These are phyloP conservation scores for Euleptes europaea DNA, from an alignment of 2,113 vertebrate genomes.

Conservation along the genomic window DNA sequence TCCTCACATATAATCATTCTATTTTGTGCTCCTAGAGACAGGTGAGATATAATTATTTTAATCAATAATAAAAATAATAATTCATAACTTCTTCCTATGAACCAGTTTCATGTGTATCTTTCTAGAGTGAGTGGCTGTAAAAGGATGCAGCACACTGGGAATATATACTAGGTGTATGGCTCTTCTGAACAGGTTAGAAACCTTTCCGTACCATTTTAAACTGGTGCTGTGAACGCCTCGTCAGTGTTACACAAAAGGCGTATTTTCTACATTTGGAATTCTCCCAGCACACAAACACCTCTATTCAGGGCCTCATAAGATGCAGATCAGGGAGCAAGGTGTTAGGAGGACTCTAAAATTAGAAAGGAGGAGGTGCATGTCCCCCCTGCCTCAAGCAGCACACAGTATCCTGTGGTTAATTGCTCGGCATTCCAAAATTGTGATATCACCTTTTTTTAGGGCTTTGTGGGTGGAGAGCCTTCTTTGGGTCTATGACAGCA, in stretches of 20 bases:
- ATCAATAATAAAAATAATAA: no score
- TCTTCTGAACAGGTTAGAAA: constrained; percentile 17
- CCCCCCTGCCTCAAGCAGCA: constrained; percentile 50
- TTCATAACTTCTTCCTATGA: background rate
- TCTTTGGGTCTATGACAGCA: constrained; percentile 53
- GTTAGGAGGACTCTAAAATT: constrained; percentile 63
- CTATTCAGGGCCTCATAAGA: constrained; percentile 53
- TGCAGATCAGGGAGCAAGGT: constrained; percentile 62
- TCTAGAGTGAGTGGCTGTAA: background rate
- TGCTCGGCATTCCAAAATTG: constrained; percentile 71
- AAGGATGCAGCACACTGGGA: background rate
- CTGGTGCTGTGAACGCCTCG: constrained; percentile 29
- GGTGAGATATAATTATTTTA: no score
- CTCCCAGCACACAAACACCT: constrained; percentile 61
- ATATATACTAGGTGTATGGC: background rate
- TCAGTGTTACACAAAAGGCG: constrained; percentile 53
- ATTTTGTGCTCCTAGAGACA: no score
- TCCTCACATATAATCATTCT: no score
- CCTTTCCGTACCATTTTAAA: constrained; percentile 49
- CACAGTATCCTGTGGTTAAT: constrained; percentile 72
- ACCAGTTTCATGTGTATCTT: constrained; percentile 22
- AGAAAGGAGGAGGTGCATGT: constrained; percentile 58
- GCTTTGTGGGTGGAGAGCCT: constrained; percentile 59
- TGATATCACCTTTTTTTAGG: constrained; percentile 66
- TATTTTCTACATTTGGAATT: constrained; percentile 50